A percentile compares a stretch with the other conserved stretches of the same genome.
Conservation (phyloP, 2,113 vertebrate genomes). For the Centropus unirufus region DNA sequence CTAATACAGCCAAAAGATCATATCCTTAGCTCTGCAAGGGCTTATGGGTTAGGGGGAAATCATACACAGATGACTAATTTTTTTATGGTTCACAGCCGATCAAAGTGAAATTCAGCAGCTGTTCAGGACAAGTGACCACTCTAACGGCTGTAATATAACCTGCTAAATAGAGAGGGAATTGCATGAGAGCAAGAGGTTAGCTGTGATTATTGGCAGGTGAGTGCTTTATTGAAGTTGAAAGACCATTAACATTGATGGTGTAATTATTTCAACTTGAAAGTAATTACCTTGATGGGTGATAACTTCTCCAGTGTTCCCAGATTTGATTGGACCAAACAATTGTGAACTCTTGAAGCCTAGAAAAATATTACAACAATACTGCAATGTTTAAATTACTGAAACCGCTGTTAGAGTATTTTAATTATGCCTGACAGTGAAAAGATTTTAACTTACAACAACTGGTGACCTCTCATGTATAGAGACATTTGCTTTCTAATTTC, state of each 20-base stretch:
- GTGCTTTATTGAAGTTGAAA: slow-evolving; percentile 93
- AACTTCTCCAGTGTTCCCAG: slow-evolving; percentile 81
- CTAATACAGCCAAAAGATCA: slow-evolving; percentile 61
- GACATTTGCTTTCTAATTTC: slow-evolving; percentile 78
- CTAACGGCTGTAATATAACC: slow-evolving; percentile 86
- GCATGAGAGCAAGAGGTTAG: slow-evolving; percentile 86
- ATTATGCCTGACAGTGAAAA: slow-evolving; percentile 78
- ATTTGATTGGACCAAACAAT: slow-evolving; percentile 83
- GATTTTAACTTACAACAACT: slow-evolving; percentile 76
- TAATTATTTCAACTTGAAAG: slow-evolving; percentile 93
- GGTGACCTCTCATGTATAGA: slow-evolving; percentile 79
- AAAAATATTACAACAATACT: slow-evolving; percentile 85
- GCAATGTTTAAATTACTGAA: slow-evolving; percentile 79
- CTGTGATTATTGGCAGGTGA: slow-evolving; percentile 88
- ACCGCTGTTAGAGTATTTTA: slow-evolving; percentile 76
- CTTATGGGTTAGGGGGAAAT: slow-evolving; percentile 81
- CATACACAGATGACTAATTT: slow-evolving; percentile 86
- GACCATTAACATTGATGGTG: slow-evolving; percentile 93
- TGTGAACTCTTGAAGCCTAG: slow-evolving; percentile 81
- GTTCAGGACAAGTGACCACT: slow-evolving; percentile 90
- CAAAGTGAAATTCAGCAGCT: slow-evolving; percentile 89
- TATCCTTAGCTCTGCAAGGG: slow-evolving; percentile 77
- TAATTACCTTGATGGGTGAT: slow-evolving; percentile 90
- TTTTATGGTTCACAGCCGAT: slow-evolving; percentile 84
- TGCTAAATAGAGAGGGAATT: slow-evolving; percentile 89